Percentiles rank a stretch among this genome's conserved stretches.
These are phyloP conservation scores for Hecatera dysodea DNA, from an alignment of 2,888 invertebrate species.

Conservation along the genomic window DNA sequence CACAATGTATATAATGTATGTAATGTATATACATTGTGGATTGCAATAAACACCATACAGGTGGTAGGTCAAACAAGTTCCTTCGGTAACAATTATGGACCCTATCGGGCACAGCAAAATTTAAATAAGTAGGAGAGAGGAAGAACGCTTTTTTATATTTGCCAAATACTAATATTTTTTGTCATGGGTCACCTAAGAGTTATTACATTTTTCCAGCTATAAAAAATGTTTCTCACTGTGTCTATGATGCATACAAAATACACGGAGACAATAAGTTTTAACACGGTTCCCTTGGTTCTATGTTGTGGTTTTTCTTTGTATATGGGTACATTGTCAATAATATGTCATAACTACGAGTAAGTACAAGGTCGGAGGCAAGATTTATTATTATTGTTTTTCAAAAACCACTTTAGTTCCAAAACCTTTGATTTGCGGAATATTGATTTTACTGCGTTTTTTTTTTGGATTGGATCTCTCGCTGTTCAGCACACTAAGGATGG, in stretches of 20 bases:
- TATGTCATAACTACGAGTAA: background rate
- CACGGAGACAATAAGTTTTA: conserved; percentile 23
- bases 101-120: no score
- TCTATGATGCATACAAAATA: conserved; percentile 15
- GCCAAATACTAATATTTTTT: no score
- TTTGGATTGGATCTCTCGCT: no score
- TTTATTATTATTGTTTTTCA: background rate
- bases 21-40: no score
- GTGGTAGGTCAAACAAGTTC: no score
- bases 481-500: no score
- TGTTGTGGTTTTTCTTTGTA: conserved; percentile 2
- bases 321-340: conserved; percentile 11
- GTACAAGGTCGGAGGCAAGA: background rate
- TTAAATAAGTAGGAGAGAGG: no score
- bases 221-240: conserved; percentile 26
- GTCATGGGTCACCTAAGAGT: background rate
- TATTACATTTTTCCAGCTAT: background rate
- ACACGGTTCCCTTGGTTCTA: conserved; percentile 8
- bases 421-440: background rate
- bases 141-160: no score
- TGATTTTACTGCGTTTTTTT: background rate
- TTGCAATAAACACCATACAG: no score
- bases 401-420: background rate
- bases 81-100: no score
- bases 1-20: no score